Conservation (phyloP, 1,140 invertebrate species). For the Euwallacea fornicatus region DNA sequence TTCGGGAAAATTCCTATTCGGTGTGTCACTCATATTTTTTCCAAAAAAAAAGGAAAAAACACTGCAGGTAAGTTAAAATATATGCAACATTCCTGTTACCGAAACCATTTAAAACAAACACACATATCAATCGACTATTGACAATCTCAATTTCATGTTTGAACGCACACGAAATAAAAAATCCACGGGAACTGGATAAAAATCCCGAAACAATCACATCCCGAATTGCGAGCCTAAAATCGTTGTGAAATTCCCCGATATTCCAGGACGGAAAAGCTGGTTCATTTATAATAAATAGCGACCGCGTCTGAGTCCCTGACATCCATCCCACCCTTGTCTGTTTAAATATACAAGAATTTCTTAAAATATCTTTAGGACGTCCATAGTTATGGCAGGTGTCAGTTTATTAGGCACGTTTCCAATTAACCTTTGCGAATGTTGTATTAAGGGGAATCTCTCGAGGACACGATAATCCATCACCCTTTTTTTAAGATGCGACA, state of each 20-base stretch:
- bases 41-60: too few species aligned
- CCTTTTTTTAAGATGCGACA: not conserved
- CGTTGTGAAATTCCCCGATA: conserved; percentile 9
- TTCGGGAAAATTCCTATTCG: too few species aligned
- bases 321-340: conserved; percentile 17
- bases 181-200: not conserved
- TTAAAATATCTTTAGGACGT: not conserved
- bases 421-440: too few species aligned
- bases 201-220: conserved; percentile 2
- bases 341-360: conserved; percentile 18
- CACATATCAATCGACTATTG: too few species aligned
- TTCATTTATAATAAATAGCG: conserved; percentile 19
- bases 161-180: not conserved
- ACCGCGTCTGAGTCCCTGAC: too few species aligned
- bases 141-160: too few species aligned
- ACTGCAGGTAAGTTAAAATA: too few species aligned
- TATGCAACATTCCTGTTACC: too few species aligned
- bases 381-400: conserved; percentile 6
- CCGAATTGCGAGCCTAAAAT: conserved; percentile 1
- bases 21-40: too few species aligned
- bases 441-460: too few species aligned
- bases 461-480: conserved; percentile 8
- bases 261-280: conserved; percentile 3
- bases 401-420: not conserved
- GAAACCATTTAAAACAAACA: too few species aligned